Percentiles rank a stretch among this genome's conserved stretches.
phyloP scores from a whole-genome alignment of 2,113 vertebrate genomes.

The Cavia porcellus region DNA sequence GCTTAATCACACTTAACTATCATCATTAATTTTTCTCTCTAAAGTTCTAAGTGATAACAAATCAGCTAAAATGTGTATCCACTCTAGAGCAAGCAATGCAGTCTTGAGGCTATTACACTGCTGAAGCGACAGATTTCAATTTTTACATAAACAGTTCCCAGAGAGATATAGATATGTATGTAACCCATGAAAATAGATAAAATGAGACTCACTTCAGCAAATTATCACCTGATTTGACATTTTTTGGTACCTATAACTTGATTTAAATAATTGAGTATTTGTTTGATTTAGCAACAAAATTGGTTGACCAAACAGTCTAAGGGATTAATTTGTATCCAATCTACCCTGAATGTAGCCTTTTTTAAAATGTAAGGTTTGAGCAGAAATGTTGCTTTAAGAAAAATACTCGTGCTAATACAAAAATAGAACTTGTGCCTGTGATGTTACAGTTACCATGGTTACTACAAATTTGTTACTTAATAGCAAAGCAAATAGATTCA shows the following conservation, averaged over 20 bases:
- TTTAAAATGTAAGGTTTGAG: slow-evolving; percentile 84
- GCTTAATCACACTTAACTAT: slow-evolving; percentile 70
- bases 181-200: background rate
- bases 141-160: slow-evolving; percentile 31
- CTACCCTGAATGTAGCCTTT: background rate
- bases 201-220: slow-evolving; percentile 26
- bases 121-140: background rate
- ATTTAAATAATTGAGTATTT: slow-evolving; percentile 53
- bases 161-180: background rate
- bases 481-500: slow-evolving; percentile 93
- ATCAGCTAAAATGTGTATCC: slow-evolving; percentile 53
- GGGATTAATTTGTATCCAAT: background rate
- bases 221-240: background rate
- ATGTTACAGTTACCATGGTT: slow-evolving; percentile 92
- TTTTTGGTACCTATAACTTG: too few species aligned
- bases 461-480: slow-evolving; percentile 93
- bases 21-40: slow-evolving; percentile 69
- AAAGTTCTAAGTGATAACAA: slow-evolving; percentile 65
- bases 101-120: background rate
- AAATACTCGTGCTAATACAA: slow-evolving; percentile 90
- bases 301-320: slow-evolving; percentile 3
- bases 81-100: slow-evolving; percentile 4
- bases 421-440: slow-evolving; percentile 90
- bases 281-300: slow-evolving; percentile 36
- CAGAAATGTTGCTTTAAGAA: slow-evolving; percentile 91